phyloP scores from a whole-genome alignment of 2,113 vertebrate species.

The Todiramphus saurophagus region DNA sequence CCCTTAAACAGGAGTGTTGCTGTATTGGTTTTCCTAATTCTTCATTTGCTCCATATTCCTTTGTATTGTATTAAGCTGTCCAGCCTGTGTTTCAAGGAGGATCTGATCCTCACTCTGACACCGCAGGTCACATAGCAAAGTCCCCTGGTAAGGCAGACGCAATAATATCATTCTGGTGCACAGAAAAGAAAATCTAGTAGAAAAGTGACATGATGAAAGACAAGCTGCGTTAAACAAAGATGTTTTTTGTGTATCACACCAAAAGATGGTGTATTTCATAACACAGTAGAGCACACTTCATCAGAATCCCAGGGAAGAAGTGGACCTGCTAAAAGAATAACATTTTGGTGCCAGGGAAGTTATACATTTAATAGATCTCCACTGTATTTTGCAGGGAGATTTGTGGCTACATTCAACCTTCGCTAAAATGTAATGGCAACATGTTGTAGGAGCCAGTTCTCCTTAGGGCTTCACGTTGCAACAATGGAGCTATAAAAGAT shows the following conservation, averaged over 20 bases:
- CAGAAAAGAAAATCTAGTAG: conserved; percentile 64
- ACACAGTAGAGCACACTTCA: conserved; percentile 34
- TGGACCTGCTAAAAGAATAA: conserved; percentile 53
- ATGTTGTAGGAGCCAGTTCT: conserved; percentile 53
- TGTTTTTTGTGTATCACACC: conserved; percentile 42
- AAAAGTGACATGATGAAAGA: conserved; percentile 65
- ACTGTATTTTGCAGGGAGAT: conserved; percentile 63
- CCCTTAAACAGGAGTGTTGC: neutral
- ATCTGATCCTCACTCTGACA: neutral
- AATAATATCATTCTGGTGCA: conserved; percentile 4
- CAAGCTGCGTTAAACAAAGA: conserved; percentile 66
- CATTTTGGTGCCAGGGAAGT: conserved; percentile 60
- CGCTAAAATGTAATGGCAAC: conserved; percentile 46
- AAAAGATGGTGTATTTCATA: conserved; percentile 56
- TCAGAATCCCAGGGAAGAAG: conserved; percentile 54
- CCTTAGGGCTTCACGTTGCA: conserved; percentile 45
- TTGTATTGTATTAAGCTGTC: neutral
- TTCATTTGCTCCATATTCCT: neutral
- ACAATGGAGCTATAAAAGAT: conserved; percentile 49
- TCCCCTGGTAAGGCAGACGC: neutral
- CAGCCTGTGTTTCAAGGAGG: neutral
- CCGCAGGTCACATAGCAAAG: neutral
- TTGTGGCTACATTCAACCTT: conserved; percentile 56
- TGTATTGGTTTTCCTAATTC: neutral
- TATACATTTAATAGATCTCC: conserved; percentile 67